Evolutionary conservation across 2,888 invertebrate genomes (phyloP).

Genomic region (Hypercompe scribonia): DNA sequence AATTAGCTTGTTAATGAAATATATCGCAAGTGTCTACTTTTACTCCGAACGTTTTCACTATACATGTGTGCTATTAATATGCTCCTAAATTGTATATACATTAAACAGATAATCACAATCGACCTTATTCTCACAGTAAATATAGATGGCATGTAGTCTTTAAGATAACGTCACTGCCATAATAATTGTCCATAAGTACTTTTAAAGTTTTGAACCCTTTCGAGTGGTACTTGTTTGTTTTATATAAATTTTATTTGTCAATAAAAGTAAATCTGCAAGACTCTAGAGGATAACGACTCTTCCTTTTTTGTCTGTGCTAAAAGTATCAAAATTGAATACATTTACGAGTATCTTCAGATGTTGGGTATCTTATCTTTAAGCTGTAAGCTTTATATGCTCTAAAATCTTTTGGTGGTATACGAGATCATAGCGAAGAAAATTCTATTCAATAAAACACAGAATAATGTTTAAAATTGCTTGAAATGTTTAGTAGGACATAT

Average conservation of each 20-base stretch:
- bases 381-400: no score
- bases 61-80: not conserved
- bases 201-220: conserved; percentile 1
- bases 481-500: no score
- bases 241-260: not conserved
- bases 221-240: not conserved
- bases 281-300: not conserved
- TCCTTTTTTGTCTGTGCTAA: no score
- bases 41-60: not conserved
- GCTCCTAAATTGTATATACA: not conserved
- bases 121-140: not conserved
- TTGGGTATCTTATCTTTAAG: no score
- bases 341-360: not conserved
- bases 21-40: no score
- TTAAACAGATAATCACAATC: not conserved
- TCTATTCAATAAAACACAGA: no score
- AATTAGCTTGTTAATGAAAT: no score
- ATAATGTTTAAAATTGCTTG: no score
- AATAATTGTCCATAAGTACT: not conserved
- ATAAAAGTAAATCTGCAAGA: not conserved
- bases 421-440: no score
- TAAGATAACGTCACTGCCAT: not conserved
- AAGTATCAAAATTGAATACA: not conserved
- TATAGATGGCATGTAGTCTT: not conserved
- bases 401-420: no score